These are phyloP conservation scores for Mugil cephalus DNA, from an alignment of 2,113 vertebrate genomes.

Conservation along the genomic window DNA sequence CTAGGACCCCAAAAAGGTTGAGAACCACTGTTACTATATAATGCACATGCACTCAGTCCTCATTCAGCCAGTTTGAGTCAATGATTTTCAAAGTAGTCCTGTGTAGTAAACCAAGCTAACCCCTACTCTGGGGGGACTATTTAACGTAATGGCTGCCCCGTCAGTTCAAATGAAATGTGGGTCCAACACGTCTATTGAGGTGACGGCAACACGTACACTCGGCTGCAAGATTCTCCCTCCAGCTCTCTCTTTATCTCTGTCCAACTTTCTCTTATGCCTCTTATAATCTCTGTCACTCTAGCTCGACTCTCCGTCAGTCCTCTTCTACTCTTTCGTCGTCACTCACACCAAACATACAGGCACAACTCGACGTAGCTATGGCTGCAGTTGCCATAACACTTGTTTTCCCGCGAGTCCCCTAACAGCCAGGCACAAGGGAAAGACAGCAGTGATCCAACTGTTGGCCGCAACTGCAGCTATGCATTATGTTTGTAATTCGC, in stretches of 20 bases:
- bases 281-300: not conserved
- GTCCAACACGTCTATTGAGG: no score
- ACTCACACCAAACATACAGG: slow-evolving; percentile 32
- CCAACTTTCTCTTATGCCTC: not conserved
- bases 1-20: no score
- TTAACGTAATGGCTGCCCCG: slow-evolving; percentile 20
- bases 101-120: not conserved
- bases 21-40: not conserved
- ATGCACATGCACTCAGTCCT: not conserved
- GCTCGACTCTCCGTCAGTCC: slow-evolving; percentile 6
- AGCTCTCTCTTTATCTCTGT: not conserved
- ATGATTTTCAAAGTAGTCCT: slow-evolving; percentile 1
- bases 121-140: slow-evolving; percentile 19
- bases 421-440: slow-evolving; percentile 51
- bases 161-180: slow-evolving; percentile 22
- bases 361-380: slow-evolving; percentile 65
- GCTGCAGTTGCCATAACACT: slow-evolving; percentile 78
- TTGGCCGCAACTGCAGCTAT: slow-evolving; percentile 54
- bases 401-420: slow-evolving; percentile 55
- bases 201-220: slow-evolving; percentile 10
- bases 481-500: slow-evolving; percentile 62
- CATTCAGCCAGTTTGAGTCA: not conserved
- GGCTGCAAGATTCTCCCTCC: not conserved
- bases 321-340: slow-evolving; percentile 17
- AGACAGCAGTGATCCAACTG: slow-evolving; percentile 68